Base-by-base conservation (phyloP, 2,888 invertebrate species). In the Apodemia mormo region DNA sequence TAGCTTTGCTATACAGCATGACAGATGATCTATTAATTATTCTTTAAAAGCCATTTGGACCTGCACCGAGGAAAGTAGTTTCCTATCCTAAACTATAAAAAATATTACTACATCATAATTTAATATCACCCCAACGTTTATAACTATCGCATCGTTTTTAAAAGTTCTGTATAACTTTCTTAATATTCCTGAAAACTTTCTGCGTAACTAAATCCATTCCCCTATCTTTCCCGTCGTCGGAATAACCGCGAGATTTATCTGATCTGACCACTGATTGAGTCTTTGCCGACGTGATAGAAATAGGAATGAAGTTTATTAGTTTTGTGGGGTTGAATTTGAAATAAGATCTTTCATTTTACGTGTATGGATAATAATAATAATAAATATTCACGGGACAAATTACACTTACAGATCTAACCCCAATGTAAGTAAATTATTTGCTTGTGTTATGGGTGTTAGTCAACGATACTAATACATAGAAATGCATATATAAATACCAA, bases 221-320 rank as follows among this genome's bases (percentile, higher is more conserved):
- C 14, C 37, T 33, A 64, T 12, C 33, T 12, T 33, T 37, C 33
- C 33, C 37, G 61, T 12, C 33, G 61, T 64, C 52, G 61, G 61
- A 33, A 37, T 14, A 52, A 52, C 22, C 52, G n/a, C 66, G 69
- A 69, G 69, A 67, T 64, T 58, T 68, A 71, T 69, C 71, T 67
- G 65, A 69, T 65, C 67, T 54, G 67, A 45, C 67, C 56, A 69
- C 71, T 71, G 71, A 71, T 71, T 71, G 71, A 71, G 71, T 68
- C 71, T 69, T 58, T 58, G 69, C 30, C n/a, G 45, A 71, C 71
- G 69, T 71, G 71, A 71, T 67, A 65, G 56, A 69, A 69, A 71
- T 71, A 71, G 22, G 43, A 65, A 64, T 64, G 14, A 64, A 37
- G 61, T 64, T 22, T 58, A 58, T 58, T 58, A 61, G 29, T 30